Conservation (phyloP, 2,113 vertebrate genomes). For the Raja brachyura region DNA sequence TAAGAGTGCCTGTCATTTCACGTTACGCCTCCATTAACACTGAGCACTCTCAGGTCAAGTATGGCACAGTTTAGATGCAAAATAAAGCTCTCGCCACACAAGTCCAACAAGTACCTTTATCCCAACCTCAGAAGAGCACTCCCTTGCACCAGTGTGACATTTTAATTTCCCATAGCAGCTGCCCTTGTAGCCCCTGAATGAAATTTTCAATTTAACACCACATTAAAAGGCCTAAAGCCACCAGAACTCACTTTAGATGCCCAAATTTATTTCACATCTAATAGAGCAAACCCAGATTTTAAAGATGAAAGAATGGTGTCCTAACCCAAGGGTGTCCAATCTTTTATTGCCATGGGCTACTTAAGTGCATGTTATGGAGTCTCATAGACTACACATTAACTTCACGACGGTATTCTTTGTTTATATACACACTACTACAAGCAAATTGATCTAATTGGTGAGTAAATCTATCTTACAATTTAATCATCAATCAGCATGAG, state of each 20-base stretch:
- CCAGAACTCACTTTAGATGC: background rate
- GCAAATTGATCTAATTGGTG: background rate
- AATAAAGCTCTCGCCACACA: background rate
- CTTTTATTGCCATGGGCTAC: background rate
- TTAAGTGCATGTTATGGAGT: background rate
- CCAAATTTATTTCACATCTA: background rate
- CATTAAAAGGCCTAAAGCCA: background rate
- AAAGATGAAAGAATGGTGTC: background rate
- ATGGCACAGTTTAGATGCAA: background rate
- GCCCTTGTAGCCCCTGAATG: constrained; percentile 23
- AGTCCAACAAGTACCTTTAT: constrained; percentile 17
- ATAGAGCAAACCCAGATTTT: background rate
- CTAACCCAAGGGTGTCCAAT: background rate
- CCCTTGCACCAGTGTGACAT: constrained; percentile 15
- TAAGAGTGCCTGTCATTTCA: background rate
- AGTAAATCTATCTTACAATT: background rate
- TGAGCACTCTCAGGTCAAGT: background rate
- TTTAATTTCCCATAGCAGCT: constrained; percentile 31
- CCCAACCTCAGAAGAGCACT: background rate
- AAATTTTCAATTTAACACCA: constrained; percentile 22
- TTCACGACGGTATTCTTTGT: background rate
- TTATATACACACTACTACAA: background rate
- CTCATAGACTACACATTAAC: background rate
- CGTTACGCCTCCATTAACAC: background rate
- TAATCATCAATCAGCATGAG: background rate